Percentiles rank a stretch among this genome's conserved stretches.
Evolutionary conservation across 2,797 vertebrate genomes (phyloP).

Genomic region (Streptopelia turtur): DNA sequence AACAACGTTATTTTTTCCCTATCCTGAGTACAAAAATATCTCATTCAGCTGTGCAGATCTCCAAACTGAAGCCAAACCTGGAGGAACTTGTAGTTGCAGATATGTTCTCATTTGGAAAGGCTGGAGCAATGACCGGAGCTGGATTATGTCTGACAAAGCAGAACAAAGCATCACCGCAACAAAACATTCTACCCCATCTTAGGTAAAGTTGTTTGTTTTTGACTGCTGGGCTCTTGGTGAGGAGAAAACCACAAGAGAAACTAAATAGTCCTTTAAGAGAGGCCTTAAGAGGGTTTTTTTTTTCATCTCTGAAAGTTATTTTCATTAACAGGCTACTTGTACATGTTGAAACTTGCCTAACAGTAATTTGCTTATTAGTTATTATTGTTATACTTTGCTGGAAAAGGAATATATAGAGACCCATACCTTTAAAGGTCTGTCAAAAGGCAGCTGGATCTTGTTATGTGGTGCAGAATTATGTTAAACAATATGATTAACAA

Average conservation of each 20-base stretch:
- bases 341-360: not conserved
- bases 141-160: not conserved
- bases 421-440: not conserved
- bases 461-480: not conserved
- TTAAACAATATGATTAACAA: not conserved
- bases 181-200: not conserved
- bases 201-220: not conserved
- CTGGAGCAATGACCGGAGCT: not conserved
- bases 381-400: not conserved
- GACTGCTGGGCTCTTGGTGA: not conserved
- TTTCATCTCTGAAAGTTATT: not conserved
- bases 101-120: not conserved
- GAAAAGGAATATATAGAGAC: not conserved
- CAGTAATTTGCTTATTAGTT: not conserved
- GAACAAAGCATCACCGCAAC: conserved; percentile 1
- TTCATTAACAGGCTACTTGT: not conserved
- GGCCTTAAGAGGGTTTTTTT: not conserved
- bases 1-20: not conserved
- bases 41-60: not conserved
- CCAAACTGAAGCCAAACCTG: not conserved
- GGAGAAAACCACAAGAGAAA: not conserved
- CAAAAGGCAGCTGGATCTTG: not conserved
- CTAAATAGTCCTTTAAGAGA: not conserved
- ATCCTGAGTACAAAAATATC: not conserved
- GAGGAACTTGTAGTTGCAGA: not conserved